These are phyloP conservation scores for Chrysotoxum bicinctum DNA, from an alignment of 2,888 invertebrate species.

Conservation along the genomic window DNA sequence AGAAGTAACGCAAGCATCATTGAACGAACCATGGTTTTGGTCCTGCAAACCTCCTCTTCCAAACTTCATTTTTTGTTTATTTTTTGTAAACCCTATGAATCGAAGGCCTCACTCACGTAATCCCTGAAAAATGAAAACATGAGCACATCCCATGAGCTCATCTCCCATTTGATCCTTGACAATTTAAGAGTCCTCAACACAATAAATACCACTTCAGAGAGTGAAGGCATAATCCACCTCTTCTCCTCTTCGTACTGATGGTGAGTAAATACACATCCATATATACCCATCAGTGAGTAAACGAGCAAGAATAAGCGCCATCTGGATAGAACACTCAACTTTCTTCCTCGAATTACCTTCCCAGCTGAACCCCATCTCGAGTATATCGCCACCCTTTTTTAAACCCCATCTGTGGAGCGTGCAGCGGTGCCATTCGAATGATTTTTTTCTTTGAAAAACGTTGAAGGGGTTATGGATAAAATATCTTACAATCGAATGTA, in stretches of 20 bases:
- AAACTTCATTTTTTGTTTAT: constrained; percentile 15
- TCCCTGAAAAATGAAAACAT: constrained; percentile 69
- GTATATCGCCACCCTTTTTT: not conserved
- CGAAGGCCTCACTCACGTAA: constrained; percentile 67
- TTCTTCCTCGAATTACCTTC: constrained; percentile 40
- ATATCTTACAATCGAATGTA: not conserved
- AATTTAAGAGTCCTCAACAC: constrained; percentile 72
- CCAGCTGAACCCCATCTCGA: not conserved
- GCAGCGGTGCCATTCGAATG: not conserved
- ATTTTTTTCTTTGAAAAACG: not conserved
- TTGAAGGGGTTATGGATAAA: not conserved
- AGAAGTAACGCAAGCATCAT: constrained; percentile 23
- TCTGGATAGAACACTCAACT: constrained; percentile 40
- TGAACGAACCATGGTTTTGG: not conserved
- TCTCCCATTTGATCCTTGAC: constrained; percentile 71
- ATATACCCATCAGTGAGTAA: constrained; percentile 12
- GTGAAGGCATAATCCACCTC: constrained; percentile 67
- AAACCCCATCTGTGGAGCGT: not conserved
- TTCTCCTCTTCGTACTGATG: not conserved
- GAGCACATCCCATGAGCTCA: constrained; percentile 68
- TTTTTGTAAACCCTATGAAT: constrained; percentile 58
- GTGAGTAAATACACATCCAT: constrained; percentile 14
- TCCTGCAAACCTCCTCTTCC: constrained; percentile 31
- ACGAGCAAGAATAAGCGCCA: constrained; percentile 43
- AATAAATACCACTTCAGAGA: constrained; percentile 71